phyloP scores from a whole-genome alignment of 2,888 invertebrate genomes.

The Nysson spinosus region DNA sequence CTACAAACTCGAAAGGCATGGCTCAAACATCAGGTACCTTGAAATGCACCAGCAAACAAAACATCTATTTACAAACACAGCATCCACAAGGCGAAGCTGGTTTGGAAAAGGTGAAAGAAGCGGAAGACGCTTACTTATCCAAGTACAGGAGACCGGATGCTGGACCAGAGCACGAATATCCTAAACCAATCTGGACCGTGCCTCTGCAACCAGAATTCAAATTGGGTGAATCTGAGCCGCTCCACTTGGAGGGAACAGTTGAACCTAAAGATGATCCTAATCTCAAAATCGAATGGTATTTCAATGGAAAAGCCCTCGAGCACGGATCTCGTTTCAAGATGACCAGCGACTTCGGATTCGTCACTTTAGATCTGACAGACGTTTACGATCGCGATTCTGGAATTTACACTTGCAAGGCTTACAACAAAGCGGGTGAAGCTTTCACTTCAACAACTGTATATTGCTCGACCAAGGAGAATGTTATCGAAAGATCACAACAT shows the following conservation, averaged over 20 bases:
- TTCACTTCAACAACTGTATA: constrained; percentile 94
- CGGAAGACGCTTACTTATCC: constrained; percentile 88
- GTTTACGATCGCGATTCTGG: constrained; percentile 96
- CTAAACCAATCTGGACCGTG: constrained; percentile 91
- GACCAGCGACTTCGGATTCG: constrained; percentile 97
- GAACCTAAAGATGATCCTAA: constrained; percentile 96
- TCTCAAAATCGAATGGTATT: constrained; percentile 95
- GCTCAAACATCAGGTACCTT: constrained; percentile 94
- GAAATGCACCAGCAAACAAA: constrained; percentile 88
- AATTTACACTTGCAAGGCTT: constrained; percentile 94
- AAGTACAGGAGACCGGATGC: constrained; percentile 85
- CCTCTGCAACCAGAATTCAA: constrained; percentile 89
- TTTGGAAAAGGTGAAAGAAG: constrained; percentile 91
- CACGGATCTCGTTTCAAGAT: constrained; percentile 94
- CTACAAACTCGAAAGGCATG: constrained; percentile 91
- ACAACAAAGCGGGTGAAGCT: constrained; percentile 92
- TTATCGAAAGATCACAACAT: constrained; percentile 94
- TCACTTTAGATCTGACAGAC: constrained; percentile 94
- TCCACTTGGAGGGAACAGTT: constrained; percentile 96
- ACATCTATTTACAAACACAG: constrained; percentile 92
- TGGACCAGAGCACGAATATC: constrained; percentile 87
- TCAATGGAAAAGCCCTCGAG: constrained; percentile 92
- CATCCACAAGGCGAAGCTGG: constrained; percentile 96
- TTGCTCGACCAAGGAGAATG: constrained; percentile 88
- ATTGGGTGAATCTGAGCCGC: constrained; percentile 88